Base-by-base conservation (phyloP, 2,888 invertebrate genomes). In the Busseola fusca region DNA sequence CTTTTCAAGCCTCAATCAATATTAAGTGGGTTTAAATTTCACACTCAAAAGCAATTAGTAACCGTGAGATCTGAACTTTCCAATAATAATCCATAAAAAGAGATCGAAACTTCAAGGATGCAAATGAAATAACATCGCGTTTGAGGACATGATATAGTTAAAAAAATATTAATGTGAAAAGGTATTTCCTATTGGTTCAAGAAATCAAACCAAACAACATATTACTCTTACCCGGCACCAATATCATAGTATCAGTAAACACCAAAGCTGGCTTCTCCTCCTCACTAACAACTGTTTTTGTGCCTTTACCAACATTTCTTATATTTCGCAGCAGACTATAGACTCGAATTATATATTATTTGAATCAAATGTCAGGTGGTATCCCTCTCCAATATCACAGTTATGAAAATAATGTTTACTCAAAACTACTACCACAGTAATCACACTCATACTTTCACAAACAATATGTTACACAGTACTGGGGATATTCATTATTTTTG, bases 91-190 rank as follows among this genome's bases (percentile, higher is more conserved):
- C 88, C 87, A 87, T 88, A 89, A 86, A 82, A 89, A 87, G 82
- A 88, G 85, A 90, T 91, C 87, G 78, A 87, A 87, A 89, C 88
- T 91, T 93, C 89, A 91, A 92, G 93, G 92, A 94, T 94, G 94
- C 94, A 93, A 93, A 94, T 94, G 92, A 95, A 92, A 94, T 85
- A 93, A 92, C 88, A 91, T 87, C 93, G 94, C 93, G 92, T 88
- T 94, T 90, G 92, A 94, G 94, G 95, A 96, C 96, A 96, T 96
- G 96, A 95, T 93, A 95, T 94, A 95, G 95, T 95, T 94, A 94
- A 94, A 95, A 93, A 95, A 93, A 94, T 93, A 94, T 93, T 94
- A 92, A 93, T 91, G 91, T 94, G 96, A 96, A 96, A 96, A 96
- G 96, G 96, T 96, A 96, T 95, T 93, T 94, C 93, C 94, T 93